Evolutionary conservation across 1,140 invertebrate species (phyloP).

Genomic region (Stegodyphus dumicola): DNA sequence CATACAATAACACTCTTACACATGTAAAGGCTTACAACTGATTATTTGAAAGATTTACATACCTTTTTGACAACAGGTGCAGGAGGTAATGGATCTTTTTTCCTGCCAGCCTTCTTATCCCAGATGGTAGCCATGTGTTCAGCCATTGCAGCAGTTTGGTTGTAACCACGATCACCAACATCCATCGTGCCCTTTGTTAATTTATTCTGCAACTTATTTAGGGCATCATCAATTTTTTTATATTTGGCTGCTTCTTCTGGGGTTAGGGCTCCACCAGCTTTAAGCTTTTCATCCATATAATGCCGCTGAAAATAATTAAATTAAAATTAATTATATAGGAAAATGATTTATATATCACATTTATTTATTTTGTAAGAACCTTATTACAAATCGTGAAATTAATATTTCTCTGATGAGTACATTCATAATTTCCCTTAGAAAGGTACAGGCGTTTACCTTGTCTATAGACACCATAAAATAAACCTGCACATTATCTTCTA

Average conservation of each 20-base stretch:
- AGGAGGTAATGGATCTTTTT: constrained; percentile 45
- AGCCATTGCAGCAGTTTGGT: constrained; percentile 84
- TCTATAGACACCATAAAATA: too few relatives aligned
- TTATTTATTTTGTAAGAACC: background rate
- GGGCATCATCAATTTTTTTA: constrained; percentile 81
- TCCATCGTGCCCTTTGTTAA: constrained; percentile 83
- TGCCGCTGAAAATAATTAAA: constrained; percentile 40
- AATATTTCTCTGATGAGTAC: too few relatives aligned
- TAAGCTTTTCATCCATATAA: constrained; percentile 38
- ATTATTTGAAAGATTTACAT: background rate
- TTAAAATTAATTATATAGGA: background rate
- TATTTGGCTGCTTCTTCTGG: constrained; percentile 72
- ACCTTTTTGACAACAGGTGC: constrained; percentile 22
- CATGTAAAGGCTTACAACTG: too few relatives aligned
- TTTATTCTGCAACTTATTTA: constrained; percentile 83
- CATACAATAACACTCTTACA: too few relatives aligned
- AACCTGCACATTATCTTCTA: too few relatives aligned
- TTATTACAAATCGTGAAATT: background rate
- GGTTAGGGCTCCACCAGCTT: constrained; percentile 43
- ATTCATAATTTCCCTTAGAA: too few relatives aligned
- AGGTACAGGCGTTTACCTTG: too few relatives aligned
- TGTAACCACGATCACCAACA: constrained; percentile 76
- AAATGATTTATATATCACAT: background rate
- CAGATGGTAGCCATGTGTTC: constrained; percentile 76
- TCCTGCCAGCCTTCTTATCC: constrained; percentile 47